These are phyloP conservation scores for Drosophila nigromelanica DNA, from an alignment of 1,140 invertebrate species.

Conservation along the genomic window DNA sequence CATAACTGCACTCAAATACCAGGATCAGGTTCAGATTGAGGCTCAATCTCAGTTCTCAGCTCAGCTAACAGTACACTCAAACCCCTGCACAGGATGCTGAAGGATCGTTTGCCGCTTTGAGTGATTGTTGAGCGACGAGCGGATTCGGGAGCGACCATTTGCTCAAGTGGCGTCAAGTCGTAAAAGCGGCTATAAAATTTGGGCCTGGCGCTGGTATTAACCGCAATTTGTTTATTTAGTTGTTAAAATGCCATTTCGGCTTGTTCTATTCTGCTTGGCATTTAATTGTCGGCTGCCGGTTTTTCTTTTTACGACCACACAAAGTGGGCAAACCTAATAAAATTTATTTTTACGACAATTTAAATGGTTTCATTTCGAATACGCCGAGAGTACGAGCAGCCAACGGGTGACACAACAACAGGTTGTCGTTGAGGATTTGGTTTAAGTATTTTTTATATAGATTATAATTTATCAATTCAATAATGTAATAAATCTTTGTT, in stretches of 20 bases:
- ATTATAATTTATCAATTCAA: too few relatives aligned
- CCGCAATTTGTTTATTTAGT: slow-evolving; percentile 82
- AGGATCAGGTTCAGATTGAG: slow-evolving; percentile 46
- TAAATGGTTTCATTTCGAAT: slow-evolving; percentile 71
- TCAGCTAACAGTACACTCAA: slow-evolving; percentile 34
- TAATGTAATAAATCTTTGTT: too few relatives aligned
- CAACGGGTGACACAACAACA: slow-evolving; percentile 54
- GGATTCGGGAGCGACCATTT: slow-evolving; percentile 12
- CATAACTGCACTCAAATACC: slow-evolving; percentile 26
- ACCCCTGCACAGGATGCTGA: slow-evolving; percentile 3
- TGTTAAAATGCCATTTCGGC: slow-evolving; percentile 78
- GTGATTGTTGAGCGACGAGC: slow-evolving; percentile 38
- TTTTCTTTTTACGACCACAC: slow-evolving; percentile 67
- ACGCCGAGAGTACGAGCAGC: slow-evolving; percentile 4
- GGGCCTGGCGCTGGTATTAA: slow-evolving; percentile 65
- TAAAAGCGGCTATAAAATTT: slow-evolving; percentile 79
- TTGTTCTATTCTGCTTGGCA: slow-evolving; percentile 72
- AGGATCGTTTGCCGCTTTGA: slow-evolving; percentile 49
- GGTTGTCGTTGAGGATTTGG: slow-evolving; percentile 32
- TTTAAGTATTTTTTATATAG: not conserved
- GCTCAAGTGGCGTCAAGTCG: slow-evolving; percentile 81
- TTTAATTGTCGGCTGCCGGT: slow-evolving; percentile 71
- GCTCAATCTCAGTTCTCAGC: not conserved
- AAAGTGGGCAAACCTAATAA: slow-evolving; percentile 66
- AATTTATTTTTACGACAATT: slow-evolving; percentile 80